Evolutionary conservation across 2,797 vertebrate genomes (phyloP), one percentile per base, ranked within the genome.

Genomic region (Atherinosoma microstoma): DNA sequence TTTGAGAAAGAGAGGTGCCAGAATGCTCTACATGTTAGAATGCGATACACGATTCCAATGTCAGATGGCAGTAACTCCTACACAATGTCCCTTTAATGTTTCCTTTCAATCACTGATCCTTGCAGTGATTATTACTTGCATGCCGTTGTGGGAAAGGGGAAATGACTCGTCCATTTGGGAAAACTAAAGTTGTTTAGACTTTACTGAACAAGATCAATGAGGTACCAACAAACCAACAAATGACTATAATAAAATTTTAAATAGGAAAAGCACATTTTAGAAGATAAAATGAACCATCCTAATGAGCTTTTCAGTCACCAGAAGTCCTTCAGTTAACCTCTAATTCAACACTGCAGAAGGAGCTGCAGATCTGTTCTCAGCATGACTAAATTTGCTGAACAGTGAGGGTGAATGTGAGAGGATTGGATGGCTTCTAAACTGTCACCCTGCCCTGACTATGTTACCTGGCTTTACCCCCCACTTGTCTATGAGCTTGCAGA

Each of bases 391-490:
- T 75, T 40, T 79, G 27, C 49, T 60, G 42, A 60, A 64, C 12
- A 56, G 62, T 22, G 60, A 70, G 12, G 32, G 51, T 24, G 64
- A 65, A 59, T 20, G 30, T 10, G 63, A 57, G 72, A 67, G 70
- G 84, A 88, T 89, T 58, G 27, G 51, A 59, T 90, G 36, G 63
- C 80, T 66, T 84, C 16, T 6, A 53, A 66, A 75, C 51, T 63
- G 62, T 79, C 80, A 71, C 45, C 54, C 22, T 58, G 56, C 60
- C 67, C 61, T 13, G 64, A 64, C 61, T 49, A 6, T 22, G 58
- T 62, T 70, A 80, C 88, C 83, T 71, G 42, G 59, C 91, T 92
- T 84, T 89, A 73, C 60, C 82, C 84, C 74, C 68, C 74, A 13
- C 22, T 32, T 36, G 79, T 64, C 59, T 73, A 9, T 76, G 53